Percentiles rank a stretch among this genome's conserved stretches.
phyloP scores from a whole-genome alignment of 1,140 invertebrate genomes.

The Nilaparvata lugens region DNA sequence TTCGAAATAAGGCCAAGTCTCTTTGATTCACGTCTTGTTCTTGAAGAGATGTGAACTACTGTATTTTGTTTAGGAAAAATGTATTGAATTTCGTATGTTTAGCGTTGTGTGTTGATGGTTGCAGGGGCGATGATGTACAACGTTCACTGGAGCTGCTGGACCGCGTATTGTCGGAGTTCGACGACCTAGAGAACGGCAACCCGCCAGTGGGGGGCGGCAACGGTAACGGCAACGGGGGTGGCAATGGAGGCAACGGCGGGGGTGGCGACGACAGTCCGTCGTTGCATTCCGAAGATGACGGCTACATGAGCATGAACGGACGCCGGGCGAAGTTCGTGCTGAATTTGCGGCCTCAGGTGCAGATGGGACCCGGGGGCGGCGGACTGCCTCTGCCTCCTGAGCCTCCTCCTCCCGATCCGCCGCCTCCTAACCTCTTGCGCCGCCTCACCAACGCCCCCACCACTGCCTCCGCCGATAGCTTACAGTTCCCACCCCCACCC shows the following conservation, averaged over 20 bases:
- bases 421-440: slow-evolving; percentile 49
- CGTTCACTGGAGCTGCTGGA: slow-evolving; percentile 74
- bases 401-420: slow-evolving; percentile 28
- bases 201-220: slow-evolving; percentile 27
- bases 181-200: slow-evolving; percentile 57
- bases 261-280: slow-evolving; percentile 55
- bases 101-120: slow-evolving; percentile 24
- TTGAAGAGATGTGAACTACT: too few relatives aligned
- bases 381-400: slow-evolving; percentile 41
- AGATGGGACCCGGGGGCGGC: slow-evolving; percentile 43
- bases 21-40: too few relatives aligned
- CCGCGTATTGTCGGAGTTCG: slow-evolving; percentile 78
- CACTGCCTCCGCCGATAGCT: slow-evolving; percentile 29
- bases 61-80: too few relatives aligned
- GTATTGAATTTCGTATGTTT: too few relatives aligned
- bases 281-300: slow-evolving; percentile 73
- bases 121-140: slow-evolving; percentile 70
- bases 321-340: slow-evolving; percentile 39
- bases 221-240: slow-evolving; percentile 34
- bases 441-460: slow-evolving; percentile 33
- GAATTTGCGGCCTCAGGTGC: slow-evolving; percentile 33
- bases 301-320: slow-evolving; percentile 83
- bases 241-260: slow-evolving; percentile 30
- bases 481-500: slow-evolving; percentile 51
- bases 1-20: too few relatives aligned